These are phyloP conservation scores for Schizopygopsis malacanthus DNA, from an alignment of 2,797 vertebrate genomes.

Conservation along the genomic window DNA sequence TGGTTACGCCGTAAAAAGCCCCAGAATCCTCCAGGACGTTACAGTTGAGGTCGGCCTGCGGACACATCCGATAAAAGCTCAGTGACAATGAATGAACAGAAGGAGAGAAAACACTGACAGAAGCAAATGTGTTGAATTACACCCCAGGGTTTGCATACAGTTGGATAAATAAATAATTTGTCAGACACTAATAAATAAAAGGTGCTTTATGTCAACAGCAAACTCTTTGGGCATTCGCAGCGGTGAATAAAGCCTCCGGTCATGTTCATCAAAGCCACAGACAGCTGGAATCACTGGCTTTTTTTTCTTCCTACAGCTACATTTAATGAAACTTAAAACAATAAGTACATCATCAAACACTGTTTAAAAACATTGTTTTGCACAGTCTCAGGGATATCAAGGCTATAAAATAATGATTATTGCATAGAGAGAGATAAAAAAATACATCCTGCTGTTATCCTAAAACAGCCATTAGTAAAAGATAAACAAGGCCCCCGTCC, in stretches of 20 bases:
- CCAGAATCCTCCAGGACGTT: slow-evolving; percentile 93
- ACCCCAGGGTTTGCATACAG: background rate
- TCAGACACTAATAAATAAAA: background rate
- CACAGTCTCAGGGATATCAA: background rate
- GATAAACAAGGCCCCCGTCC: background rate
- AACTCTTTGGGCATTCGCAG: background rate
- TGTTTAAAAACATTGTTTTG: background rate
- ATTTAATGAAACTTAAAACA: background rate
- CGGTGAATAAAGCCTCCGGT: background rate
- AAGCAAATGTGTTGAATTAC: background rate
- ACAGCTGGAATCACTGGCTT: background rate
- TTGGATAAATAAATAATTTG: background rate
- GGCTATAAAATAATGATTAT: slow-evolving; percentile 19
- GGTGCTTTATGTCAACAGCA: background rate
- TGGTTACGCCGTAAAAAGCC: slow-evolving; percentile 95
- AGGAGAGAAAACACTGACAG: background rate
- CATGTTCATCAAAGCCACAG: background rate
- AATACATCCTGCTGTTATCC: slow-evolving; percentile 4
- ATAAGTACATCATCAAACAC: background rate
- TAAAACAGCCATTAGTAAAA: background rate
- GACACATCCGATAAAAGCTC: background rate
- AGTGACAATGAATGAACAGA: background rate
- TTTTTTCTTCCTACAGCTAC: background rate
- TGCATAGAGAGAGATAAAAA: background rate
- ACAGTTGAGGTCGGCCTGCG: slow-evolving; percentile 95